These are phyloP conservation scores for Propithecus deckenii DNA, from an alignment of 2,797 vertebrate species.

Conservation along the genomic window DNA sequence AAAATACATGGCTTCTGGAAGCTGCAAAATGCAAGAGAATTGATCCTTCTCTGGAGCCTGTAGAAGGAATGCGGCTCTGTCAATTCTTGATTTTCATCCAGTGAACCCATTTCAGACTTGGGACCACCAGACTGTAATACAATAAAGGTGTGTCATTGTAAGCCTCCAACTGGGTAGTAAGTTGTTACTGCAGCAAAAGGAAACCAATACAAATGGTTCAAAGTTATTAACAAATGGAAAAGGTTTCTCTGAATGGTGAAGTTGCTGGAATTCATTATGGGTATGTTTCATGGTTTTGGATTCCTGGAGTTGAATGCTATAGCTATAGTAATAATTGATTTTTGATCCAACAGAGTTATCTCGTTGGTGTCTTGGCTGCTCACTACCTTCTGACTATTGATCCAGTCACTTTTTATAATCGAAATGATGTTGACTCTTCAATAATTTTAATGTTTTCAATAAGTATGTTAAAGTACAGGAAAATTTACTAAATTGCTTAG, in stretches of 20 bases:
- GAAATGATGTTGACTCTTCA: not conserved
- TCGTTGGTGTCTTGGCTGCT: not conserved
- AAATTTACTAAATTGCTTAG: not conserved
- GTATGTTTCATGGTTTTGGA: not conserved
- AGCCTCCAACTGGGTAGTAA: not conserved
- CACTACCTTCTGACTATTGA: not conserved
- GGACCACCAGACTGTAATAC: not conserved
- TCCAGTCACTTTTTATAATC: not conserved
- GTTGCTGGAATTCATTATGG: not conserved
- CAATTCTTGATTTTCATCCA: not conserved
- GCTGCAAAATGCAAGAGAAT: not conserved
- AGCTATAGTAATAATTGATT: not conserved
- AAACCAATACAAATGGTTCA: not conserved
- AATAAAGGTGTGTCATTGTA: not conserved
- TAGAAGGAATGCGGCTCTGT: not conserved
- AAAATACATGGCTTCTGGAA: not conserved
- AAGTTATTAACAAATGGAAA: not conserved
- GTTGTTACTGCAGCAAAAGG: not conserved
- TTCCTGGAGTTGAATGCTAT: not conserved
- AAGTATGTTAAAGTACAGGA: not conserved
- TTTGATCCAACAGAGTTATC: not conserved
- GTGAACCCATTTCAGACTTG: not conserved
- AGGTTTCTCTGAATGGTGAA: not conserved
- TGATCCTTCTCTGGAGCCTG: not conserved
- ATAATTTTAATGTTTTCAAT: not conserved